phyloP scores from a whole-genome alignment of 2,113 vertebrate genomes.

The Columba janthina region DNA sequence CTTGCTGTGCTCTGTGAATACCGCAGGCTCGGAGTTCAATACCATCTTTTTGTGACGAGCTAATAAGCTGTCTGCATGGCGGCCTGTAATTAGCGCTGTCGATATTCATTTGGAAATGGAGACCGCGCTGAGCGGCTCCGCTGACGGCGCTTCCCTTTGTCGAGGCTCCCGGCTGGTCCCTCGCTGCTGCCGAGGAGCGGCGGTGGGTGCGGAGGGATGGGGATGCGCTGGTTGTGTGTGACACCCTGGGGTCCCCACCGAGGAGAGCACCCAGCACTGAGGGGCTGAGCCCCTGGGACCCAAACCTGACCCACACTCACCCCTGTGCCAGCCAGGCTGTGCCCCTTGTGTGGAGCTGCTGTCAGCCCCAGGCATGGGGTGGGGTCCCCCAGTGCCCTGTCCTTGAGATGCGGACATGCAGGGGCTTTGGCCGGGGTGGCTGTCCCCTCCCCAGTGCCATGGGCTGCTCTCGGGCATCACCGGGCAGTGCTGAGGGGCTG shows the following conservation, averaged over 20 bases:
- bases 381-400: not conserved
- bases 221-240: accelerated
- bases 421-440: not conserved
- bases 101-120: conserved; percentile 58
- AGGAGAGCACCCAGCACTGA: accelerated
- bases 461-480: not conserved
- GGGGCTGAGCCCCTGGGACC: not conserved
- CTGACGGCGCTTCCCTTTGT: not conserved
- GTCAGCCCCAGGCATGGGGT: accelerated
- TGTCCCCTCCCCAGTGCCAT: accelerated
- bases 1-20: conserved; percentile 68
- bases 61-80: conserved; percentile 64
- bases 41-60: conserved; percentile 51
- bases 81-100: conserved; percentile 67
- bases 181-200: not conserved
- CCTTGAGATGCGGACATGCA: accelerated
- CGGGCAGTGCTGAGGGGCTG: not conserved
- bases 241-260: accelerated
- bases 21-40: conserved; percentile 35
- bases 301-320: not conserved
- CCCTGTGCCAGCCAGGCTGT: not conserved
- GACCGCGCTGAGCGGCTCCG: not conserved
- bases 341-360: accelerated
- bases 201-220: not conserved
- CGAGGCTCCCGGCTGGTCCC: not conserved